Base-by-base conservation (phyloP, 2,797 vertebrate species). In the Tragelaphus eurycerus region DNA sequence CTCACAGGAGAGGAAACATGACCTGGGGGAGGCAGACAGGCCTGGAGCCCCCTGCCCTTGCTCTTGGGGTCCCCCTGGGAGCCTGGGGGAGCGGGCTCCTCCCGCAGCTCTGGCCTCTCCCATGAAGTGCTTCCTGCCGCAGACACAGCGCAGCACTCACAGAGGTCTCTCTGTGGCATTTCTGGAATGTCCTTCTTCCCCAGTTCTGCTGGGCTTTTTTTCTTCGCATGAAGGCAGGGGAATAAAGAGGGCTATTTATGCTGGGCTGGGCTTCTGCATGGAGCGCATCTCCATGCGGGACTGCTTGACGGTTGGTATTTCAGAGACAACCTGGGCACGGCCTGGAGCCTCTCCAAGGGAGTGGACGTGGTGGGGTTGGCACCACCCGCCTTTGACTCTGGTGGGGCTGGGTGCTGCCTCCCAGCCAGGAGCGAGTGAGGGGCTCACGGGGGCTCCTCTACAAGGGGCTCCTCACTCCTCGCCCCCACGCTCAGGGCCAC, bases 131-230 rank as follows among this genome's bases (percentile, higher is more conserved):
- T 76, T 43, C 71, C 71, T 76, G 71, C 38, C 12, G 6, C 38
- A 76, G 90, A 86, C 74, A 31, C 38, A 83, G 97, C 2, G 1
- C 57, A 71, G 91, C 0, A 43, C 92, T 95, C 89, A 59, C 11
- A 91, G 94, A 96, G 97, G 93, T 89, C 95, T 86, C 34, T 87
- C 95, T 86, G 54, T 96, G 96, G 97, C 94, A 97, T 97, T 91
- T 97, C 96, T 97, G 98, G 98, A 97, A 98, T 97, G 96, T 96
- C 97, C 94, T 95, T 95, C 96, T 94, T 93, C 55, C 84, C 88
- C 60, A 16, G 74, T 9, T 76, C 89, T 71, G 86, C 84, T 74
- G 60, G 34, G 92, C 91, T 89, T 64, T 52, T 71, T 93, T 95
- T 92, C 82, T 27, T 52, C 14, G 29, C 2, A 0, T 29, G 92